phyloP scores from a whole-genome alignment of 2,797 vertebrate genomes.

The Toxotes lorentzi region DNA sequence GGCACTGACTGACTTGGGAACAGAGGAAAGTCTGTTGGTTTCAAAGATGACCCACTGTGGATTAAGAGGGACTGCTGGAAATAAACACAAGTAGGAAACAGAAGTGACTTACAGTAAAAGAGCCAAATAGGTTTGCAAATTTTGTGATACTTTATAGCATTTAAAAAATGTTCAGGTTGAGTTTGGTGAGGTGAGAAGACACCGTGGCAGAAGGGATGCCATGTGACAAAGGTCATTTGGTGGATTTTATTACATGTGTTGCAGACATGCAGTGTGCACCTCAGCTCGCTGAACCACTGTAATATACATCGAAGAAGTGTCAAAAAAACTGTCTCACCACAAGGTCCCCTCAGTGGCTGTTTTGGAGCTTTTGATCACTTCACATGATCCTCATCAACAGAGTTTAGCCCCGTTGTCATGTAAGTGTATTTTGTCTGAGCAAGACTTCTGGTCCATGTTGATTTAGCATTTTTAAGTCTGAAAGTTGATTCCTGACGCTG shows the following conservation, averaged over 20 bases:
- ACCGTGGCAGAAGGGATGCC: slow-evolving; percentile 1
- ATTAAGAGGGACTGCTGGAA: slow-evolving; percentile 7
- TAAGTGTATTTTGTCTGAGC: not conserved
- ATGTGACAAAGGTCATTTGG: not conserved
- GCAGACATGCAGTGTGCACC: not conserved
- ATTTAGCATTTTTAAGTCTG: not conserved
- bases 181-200: not conserved
- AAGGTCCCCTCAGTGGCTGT: not conserved
- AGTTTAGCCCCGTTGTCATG: not conserved
- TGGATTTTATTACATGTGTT: slow-evolving; percentile 8
- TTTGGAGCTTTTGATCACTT: not conserved
- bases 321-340: not conserved
- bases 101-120: not conserved
- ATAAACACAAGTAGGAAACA: slow-evolving; percentile 29
- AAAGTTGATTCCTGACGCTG: not conserved
- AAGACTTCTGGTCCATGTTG: not conserved
- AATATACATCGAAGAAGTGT: slow-evolving; percentile 6
- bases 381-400: not conserved
- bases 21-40: slow-evolving; percentile 50
- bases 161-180: not conserved
- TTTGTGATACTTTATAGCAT: not conserved
- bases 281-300: not conserved
- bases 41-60: slow-evolving; percentile 26
- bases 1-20: slow-evolving; percentile 35
- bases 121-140: not conserved